These are phyloP conservation scores for Listrodromus nycthemerus DNA, from an alignment of 2,888 invertebrate genomes.

Conservation along the genomic window DNA sequence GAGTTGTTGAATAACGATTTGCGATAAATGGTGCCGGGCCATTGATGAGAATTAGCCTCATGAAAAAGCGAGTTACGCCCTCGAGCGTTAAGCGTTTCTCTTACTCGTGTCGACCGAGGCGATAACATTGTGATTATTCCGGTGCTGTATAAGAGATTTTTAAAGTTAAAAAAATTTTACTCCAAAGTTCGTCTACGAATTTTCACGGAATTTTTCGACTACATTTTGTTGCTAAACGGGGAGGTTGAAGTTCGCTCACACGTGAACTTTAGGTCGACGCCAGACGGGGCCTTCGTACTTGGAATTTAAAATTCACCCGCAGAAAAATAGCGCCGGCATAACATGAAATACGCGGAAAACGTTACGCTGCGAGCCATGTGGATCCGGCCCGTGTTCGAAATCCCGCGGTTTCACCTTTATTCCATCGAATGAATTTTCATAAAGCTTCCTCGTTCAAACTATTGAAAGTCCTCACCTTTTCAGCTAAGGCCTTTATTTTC, in stretches of 20 bases:
- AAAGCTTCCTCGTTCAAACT: background rate
- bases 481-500: no score
- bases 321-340: background rate
- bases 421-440: background rate
- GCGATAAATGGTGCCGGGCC: background rate
- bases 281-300: background rate
- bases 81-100: no score
- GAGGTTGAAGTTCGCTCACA: background rate
- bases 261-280: background rate
- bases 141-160: no score
- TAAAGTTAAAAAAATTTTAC: no score
- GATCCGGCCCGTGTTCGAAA: background rate
- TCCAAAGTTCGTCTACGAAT: background rate
- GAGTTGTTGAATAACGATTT: background rate
- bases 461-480: background rate
- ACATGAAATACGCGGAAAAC: no score
- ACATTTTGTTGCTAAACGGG: background rate
- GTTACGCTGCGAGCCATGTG: no score
- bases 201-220: background rate
- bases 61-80: no score
- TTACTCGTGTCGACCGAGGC: no score
- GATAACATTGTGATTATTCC: no score
- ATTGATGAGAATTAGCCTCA: background rate
- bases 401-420: background rate
- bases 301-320: background rate